phyloP scores from a whole-genome alignment of 2,888 invertebrate genomes.

The Patella pellucida region DNA sequence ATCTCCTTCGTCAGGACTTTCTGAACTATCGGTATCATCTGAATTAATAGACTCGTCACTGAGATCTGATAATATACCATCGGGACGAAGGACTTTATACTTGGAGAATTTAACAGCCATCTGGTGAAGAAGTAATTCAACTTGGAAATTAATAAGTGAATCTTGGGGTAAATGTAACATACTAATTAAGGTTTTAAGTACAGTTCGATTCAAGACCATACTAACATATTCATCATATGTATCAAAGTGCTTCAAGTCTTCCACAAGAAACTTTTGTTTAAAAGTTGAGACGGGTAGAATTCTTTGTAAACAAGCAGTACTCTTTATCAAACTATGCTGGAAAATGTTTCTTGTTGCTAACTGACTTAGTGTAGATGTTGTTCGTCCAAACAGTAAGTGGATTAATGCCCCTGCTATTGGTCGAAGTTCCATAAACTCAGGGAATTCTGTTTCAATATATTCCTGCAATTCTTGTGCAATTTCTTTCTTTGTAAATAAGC shows the following conservation, averaged over 20 bases:
- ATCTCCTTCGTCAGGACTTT: constrained; percentile 55
- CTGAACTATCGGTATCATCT: constrained; percentile 46
- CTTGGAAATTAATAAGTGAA: constrained; percentile 53
- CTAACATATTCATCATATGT: constrained; percentile 57
- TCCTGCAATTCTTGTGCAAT: constrained; percentile 53
- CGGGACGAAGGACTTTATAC: constrained; percentile 48
- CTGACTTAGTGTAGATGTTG: constrained; percentile 54
- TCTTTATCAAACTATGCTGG: constrained; percentile 50
- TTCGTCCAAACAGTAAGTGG: constrained; percentile 57
- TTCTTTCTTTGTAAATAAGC: constrained; percentile 53
- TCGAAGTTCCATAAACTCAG: constrained; percentile 47
- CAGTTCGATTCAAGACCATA: constrained; percentile 50
- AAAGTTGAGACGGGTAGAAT: constrained; percentile 48
- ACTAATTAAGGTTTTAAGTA: constrained; percentile 46
- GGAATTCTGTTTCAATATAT: constrained; percentile 51
- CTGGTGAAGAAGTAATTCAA: constrained; percentile 54
- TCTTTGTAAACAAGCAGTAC: constrained; percentile 42
- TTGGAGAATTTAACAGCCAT: constrained; percentile 46
- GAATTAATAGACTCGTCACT: constrained; percentile 41
- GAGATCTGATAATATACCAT: constrained; percentile 46
- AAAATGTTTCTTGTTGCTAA: constrained; percentile 55
- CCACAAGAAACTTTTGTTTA: constrained; percentile 43
- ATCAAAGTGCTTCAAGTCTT: constrained; percentile 41
- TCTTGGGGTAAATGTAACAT: constrained; percentile 47
- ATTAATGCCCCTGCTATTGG: constrained; percentile 45